Evolutionary conservation across 2,888 invertebrate species (phyloP), one percentile per base, ranked within the genome.

Genomic region (Hyposoter dolosus): DNA sequence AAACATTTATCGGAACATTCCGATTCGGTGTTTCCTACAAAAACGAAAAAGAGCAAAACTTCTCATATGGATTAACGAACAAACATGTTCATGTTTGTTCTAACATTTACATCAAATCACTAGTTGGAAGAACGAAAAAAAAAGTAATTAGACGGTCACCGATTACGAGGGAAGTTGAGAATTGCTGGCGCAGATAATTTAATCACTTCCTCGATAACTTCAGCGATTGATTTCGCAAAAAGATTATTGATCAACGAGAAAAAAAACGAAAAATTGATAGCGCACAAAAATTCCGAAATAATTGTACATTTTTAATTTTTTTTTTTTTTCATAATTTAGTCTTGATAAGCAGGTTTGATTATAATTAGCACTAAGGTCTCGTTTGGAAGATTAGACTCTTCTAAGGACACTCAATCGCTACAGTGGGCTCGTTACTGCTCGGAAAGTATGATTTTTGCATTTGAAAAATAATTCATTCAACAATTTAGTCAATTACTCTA

Each of bases 231-330:
- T 43, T 74, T 74, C 53, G 19, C 60, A 60, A 17, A 56, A 63
- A 5, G 2, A 68, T 60, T 10, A 32, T n/a, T 53, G 10, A 45
- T 75, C 7, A 69, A 40, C 35, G 65, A 35, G 60, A 71, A 74
- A 53, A 43, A 53, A 50, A 65, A 71, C 35, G 74, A 40, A 78
- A 56, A 45, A 76, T n/a, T 23, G 63, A 63, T 80, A 32, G 79
- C 82, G n/a, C 3, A 68, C 60, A 47, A 56, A 60, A 35, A 74
- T 74, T 47, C 19, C 56, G 15, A 17, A 71, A 45, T 56, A 72
- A 23, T 56, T 56, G 23, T 47, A 60, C 28, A 60, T 60, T n/a
- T n/a, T n/a, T 28, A 28, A 28, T 12, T 60, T 3, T 28, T 12
- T 60, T 60, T 53, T 19, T n/a, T 9, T 19, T 60, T 2, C 28